phyloP scores from a whole-genome alignment of 2,797 vertebrate genomes.

The Threskiornis aethiopicus region DNA sequence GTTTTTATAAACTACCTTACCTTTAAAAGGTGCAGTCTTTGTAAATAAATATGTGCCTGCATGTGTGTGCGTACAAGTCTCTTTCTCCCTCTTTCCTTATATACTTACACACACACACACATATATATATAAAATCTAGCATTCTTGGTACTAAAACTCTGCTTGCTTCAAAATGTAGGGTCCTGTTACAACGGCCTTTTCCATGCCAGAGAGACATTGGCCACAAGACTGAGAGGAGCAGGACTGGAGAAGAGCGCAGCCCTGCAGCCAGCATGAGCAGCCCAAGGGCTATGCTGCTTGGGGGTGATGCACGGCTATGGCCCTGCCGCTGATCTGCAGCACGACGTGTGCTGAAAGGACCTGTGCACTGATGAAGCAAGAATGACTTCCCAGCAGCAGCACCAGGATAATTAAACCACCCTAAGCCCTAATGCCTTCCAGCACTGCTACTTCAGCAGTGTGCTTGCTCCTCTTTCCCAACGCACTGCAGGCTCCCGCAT shows the following conservation, averaged over 20 bases:
- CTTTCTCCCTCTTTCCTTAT: not conserved
- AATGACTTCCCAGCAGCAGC: not conserved
- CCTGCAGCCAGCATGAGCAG: not conserved
- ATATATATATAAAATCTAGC: not conserved
- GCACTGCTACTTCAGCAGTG: not conserved
- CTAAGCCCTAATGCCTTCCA: not conserved
- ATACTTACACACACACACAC: not conserved
- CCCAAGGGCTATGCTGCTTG: not conserved
- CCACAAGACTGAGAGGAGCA: not conserved
- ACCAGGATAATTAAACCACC: not conserved
- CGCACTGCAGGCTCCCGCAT: not conserved
- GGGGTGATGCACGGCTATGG: accelerated
- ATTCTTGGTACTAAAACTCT: not conserved
- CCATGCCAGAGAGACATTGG: not conserved
- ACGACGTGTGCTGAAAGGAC: not conserved
- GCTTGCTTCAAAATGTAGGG: accelerated
- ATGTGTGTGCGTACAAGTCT: not conserved
- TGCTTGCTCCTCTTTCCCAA: not conserved
- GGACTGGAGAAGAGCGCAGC: not conserved
- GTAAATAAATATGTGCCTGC: not conserved
- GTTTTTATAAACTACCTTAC: not conserved
- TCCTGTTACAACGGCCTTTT: not conserved
- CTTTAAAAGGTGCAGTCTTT: not conserved
- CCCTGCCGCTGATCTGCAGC: not conserved
- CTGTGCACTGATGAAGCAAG: not conserved